phyloP scores from a whole-genome alignment of 1,140 invertebrate species.

The Augochlora pura region DNA sequence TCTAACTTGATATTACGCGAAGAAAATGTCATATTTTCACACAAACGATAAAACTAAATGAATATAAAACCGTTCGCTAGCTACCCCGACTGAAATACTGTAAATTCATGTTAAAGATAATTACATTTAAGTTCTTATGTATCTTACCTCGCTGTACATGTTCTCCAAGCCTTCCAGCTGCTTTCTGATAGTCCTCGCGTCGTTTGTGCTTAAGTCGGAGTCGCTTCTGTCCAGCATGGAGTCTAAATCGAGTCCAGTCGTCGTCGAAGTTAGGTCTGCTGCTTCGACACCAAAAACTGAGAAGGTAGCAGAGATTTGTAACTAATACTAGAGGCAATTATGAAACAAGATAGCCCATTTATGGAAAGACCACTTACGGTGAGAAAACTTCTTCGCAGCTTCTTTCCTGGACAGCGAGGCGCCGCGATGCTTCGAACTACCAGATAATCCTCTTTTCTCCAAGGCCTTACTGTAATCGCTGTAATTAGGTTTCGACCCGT shows the following conservation, averaged over 20 bases:
- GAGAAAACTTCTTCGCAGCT: slow-evolving; percentile 76
- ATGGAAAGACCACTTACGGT: slow-evolving; percentile 67
- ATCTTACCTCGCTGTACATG: slow-evolving; percentile 89
- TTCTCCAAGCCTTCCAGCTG: slow-evolving; percentile 92
- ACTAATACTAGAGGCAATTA: no score
- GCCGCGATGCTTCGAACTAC: slow-evolving; percentile 72
- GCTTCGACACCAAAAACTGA: slow-evolving; percentile 86
- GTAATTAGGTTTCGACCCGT: slow-evolving; percentile 82
- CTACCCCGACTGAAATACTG: no score
- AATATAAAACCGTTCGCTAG: no score
- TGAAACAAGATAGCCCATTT: no score
- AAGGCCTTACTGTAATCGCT: slow-evolving; percentile 71
- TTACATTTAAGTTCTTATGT: no score
- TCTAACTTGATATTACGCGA: no score
- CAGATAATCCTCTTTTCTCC: slow-evolving; percentile 74
- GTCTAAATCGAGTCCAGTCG: slow-evolving; percentile 89
- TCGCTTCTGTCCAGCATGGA: slow-evolving; percentile 89
- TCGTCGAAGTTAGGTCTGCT: slow-evolving; percentile 89
- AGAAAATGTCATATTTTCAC: no score
- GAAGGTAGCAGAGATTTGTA: neutral
- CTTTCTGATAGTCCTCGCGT: slow-evolving; percentile 89
- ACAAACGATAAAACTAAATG: no score
- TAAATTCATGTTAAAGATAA: no score
- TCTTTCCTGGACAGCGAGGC: slow-evolving; percentile 75
- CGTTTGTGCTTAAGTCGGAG: slow-evolving; percentile 88